Base-by-base conservation (phyloP, 2,888 invertebrate species). In the Dicranocentrus wangi region DNA sequence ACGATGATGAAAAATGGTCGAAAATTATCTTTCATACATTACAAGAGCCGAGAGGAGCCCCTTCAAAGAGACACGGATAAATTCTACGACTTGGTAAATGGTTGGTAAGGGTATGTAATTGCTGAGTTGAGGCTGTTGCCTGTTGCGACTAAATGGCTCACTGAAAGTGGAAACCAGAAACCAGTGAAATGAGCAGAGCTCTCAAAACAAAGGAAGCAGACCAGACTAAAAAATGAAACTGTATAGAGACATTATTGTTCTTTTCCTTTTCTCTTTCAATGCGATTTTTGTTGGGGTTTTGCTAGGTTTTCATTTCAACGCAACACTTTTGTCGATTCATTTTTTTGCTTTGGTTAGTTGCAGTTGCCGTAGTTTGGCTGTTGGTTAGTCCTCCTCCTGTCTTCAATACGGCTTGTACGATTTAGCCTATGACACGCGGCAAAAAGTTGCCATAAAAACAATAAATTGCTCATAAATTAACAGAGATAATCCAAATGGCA, bases 91-190 rank as follows among this genome's bases (percentile, higher is more conserved):
- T 32, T 32, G 1, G 66, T 51, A 69, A 55, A 43, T 23, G 65
- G 42, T 42, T 23, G 65, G 42, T 42, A 19, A 42, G 13, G 43
- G 63, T 63, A n/a, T n/a, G n/a, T n/a, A 42, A 39, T 42, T 39
- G 39, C 42, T 23, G 21, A n/a, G 61, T 39, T 8, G 60, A 55
- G n/a, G 25, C 27, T n/a, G n/a, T n/a, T n/a, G n/a, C n/a, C n/a
- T 25, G 66, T 1, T 32, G 19, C 15, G 21, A 63, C 25, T 42
- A 73, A 73, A 69, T 69, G 17, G 80, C 51, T 61, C 73, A 80
- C 53, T 80, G 72, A 73, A 80, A 80, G 73, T 68, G 68, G 80
- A 78, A 73, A 80, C 60, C 19, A 80, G 80, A 78, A 73, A 80
- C 60, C 19, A 80, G 39, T 60, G 65, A 72, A 79, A 66, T 69